These are phyloP conservation scores for Tetheella fluctuosa DNA, from an alignment of 2,888 invertebrate genomes.

Conservation along the genomic window DNA sequence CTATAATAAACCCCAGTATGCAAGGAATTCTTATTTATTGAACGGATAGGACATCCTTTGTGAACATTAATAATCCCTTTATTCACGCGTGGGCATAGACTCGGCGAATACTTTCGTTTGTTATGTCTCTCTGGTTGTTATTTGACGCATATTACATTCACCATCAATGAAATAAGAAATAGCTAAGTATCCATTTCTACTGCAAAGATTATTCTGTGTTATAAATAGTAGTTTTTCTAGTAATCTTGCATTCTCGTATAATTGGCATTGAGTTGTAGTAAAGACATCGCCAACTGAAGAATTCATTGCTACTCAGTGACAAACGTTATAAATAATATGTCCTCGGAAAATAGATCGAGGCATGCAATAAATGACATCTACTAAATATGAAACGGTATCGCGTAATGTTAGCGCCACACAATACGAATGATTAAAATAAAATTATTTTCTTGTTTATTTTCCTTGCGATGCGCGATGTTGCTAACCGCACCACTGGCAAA, in stretches of 20 bases:
- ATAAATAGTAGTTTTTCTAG: not conserved
- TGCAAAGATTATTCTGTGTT: not conserved
- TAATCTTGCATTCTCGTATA: not conserved
- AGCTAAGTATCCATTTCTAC: no score
- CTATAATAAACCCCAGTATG: no score
- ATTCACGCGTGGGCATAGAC: no score
- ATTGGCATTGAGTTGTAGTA: not conserved
- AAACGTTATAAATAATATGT: not conserved
- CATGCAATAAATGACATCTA: not conserved
- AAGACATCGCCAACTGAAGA: not conserved
- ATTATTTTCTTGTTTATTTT: conserved; percentile 47
- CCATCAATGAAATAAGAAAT: no score
- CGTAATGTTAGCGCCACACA: not conserved
- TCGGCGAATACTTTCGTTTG: no score
- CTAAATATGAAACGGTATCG: no score
- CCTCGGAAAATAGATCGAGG: conserved; percentile 1
- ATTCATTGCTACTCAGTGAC: not conserved
- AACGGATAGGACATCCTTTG: no score
- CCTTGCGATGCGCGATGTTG: conserved; percentile 48
- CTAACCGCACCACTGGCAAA: conserved; percentile 54
- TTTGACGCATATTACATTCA: not conserved
- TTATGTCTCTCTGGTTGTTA: not conserved
- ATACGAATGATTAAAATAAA: conserved; percentile 23
- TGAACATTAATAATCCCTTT: no score
- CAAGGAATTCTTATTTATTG: no score